A percentile compares a stretch with the other conserved stretches of the same genome.
Evolutionary conservation across 2,113 vertebrate species (phyloP).

Genomic region (Ceratotherium simum): DNA sequence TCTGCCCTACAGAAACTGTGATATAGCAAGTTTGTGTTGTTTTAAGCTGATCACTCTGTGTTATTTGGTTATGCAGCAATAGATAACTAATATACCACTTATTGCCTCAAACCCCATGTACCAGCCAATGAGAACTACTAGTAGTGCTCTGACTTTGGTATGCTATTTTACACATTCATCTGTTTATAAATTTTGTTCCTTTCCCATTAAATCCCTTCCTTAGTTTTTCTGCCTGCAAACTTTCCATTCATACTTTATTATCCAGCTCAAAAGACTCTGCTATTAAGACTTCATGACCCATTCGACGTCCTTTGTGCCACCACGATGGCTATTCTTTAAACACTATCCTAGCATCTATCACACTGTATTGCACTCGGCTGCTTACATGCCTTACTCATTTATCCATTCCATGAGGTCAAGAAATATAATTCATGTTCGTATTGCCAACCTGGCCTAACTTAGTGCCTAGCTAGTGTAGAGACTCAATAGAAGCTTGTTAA

Average conservation of each 20-base stretch:
- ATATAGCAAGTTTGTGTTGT: background rate
- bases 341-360: background rate
- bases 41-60: background rate
- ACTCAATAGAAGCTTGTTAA: background rate
- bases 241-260: background rate
- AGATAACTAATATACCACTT: background rate
- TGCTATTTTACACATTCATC: background rate
- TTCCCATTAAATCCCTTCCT: constrained; percentile 6
- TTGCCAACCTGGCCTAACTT: background rate
- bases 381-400: background rate
- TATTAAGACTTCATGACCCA: background rate
- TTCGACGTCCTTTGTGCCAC: background rate
- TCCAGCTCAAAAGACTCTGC: background rate
- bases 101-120: background rate
- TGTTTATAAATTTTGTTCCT: background rate
- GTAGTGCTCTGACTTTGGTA: background rate
- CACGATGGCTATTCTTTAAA: background rate
- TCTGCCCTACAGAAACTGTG: background rate
- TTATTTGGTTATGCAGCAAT: background rate
- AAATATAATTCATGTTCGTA: constrained; percentile 29
- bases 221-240: background rate
- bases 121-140: background rate
- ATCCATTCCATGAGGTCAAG: constrained; percentile 8
- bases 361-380: background rate
- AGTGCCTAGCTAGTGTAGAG: background rate